Evolutionary conservation across 2,113 vertebrate species (phyloP).

Genomic region (Diadophis punctatus): DNA sequence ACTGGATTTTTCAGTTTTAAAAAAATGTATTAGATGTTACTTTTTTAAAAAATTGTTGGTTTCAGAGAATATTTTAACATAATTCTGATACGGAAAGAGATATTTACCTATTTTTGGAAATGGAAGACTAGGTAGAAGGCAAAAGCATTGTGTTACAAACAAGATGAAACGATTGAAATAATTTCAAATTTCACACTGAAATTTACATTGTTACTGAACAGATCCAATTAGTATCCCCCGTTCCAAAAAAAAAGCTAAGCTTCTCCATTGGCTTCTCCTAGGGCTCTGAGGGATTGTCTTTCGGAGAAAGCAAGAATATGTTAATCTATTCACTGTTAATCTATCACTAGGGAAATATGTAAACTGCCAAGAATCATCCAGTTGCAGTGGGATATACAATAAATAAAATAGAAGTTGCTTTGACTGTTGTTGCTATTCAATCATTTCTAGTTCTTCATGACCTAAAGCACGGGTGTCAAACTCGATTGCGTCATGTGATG

Average conservation of each 20-base stretch:
- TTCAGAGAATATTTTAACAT: not conserved
- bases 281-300: not conserved
- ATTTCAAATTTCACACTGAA: not conserved
- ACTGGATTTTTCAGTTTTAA: too few species aligned
- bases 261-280: not conserved
- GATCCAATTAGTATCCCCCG: not conserved
- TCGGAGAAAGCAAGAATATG: not conserved
- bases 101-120: not conserved
- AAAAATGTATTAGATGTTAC: too few species aligned
- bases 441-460: not conserved
- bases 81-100: not conserved
- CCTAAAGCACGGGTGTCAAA: not conserved
- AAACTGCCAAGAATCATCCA: not conserved
- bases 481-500: too few species aligned
- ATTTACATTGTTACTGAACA: not conserved
- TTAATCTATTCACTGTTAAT: not conserved
- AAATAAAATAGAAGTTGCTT: too few species aligned
- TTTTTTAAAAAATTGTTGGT: not conserved
- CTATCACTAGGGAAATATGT: not conserved
- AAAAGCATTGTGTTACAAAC: not conserved
- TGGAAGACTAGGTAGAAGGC: not conserved
- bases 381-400: not conserved
- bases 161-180: not conserved
- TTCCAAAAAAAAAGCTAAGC: not conserved
- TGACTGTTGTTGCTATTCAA: too few species aligned